Conservation (phyloP, 2,797 vertebrate species). For the Amblyraja radiata region DNA sequence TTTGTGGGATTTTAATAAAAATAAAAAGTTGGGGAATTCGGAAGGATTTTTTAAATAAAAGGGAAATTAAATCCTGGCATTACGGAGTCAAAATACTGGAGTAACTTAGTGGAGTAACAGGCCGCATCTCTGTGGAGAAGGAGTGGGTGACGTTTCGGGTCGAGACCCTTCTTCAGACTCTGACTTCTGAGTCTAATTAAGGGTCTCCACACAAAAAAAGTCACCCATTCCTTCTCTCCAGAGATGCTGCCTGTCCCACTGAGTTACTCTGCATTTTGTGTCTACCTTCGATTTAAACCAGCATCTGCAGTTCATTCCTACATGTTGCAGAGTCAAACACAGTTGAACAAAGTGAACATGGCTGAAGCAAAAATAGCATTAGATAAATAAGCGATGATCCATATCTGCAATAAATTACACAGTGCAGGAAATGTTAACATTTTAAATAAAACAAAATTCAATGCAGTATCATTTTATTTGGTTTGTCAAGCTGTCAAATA, state of each 20-base stretch:
- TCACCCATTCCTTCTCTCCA: too few species aligned
- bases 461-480: background rate
- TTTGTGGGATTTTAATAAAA: background rate
- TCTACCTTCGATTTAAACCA: too few species aligned
- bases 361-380: background rate
- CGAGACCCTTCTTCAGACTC: too few species aligned
- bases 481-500: background rate
- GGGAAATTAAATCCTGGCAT: background rate
- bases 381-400: background rate
- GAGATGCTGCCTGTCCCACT: too few species aligned
- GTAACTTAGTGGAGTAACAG: too few species aligned
- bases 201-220: too few species aligned
- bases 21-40: background rate
- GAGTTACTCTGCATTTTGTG: too few species aligned
- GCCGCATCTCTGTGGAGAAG: too few species aligned
- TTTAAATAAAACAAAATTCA: background rate
- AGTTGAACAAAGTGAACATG: background rate
- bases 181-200: too few species aligned
- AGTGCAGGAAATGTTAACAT: background rate
- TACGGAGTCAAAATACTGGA: background rate
- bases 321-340: too few species aligned
- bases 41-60: background rate
- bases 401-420: background rate
- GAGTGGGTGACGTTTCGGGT: too few species aligned
- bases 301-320: too few species aligned